Evolutionary conservation across 2,113 vertebrate genomes (phyloP).

Genomic region (Melanostigma gelatinosum): DNA sequence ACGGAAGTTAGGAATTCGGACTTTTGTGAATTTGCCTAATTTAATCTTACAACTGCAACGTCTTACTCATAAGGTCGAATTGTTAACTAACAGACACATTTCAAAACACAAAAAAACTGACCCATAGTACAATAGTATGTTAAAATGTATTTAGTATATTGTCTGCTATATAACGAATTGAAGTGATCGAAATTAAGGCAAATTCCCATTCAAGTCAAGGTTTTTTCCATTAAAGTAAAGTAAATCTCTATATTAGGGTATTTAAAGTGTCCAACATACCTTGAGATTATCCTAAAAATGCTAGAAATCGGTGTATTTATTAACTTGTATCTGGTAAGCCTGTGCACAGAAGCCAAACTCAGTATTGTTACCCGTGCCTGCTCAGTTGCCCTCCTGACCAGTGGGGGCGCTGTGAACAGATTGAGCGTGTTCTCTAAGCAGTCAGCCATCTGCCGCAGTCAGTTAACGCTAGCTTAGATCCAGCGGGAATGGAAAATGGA

Average conservation of each 20-base stretch:
- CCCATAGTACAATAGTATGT: not conserved
- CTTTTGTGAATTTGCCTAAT: not conserved
- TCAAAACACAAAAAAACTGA: too few relatives aligned
- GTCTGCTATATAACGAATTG: not conserved
- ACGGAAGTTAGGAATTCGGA: not conserved
- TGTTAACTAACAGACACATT: not conserved
- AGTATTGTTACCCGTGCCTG: not conserved
- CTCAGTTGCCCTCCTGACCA: constrained; percentile 54
- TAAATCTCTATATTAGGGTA: not conserved
- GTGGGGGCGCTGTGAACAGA: constrained; percentile 48
- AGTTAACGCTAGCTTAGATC: constrained; percentile 52
- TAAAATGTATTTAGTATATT: not conserved
- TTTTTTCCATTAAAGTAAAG: not conserved
- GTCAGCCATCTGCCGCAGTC: constrained; percentile 83
- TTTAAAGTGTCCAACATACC: not conserved
- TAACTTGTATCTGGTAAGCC: too few relatives aligned
- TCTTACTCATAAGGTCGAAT: not conserved
- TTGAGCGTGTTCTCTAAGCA: not conserved
- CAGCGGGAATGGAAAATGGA: constrained; percentile 80
- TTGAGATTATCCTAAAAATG: not conserved
- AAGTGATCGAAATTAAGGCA: not conserved
- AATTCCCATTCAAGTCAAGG: not conserved
- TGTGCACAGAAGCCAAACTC: not conserved
- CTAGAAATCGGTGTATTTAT: not conserved
- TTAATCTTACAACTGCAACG: too few relatives aligned